Evolutionary conservation across 2,888 invertebrate genomes (phyloP).

Genomic region (Hymenopus coronatus): DNA sequence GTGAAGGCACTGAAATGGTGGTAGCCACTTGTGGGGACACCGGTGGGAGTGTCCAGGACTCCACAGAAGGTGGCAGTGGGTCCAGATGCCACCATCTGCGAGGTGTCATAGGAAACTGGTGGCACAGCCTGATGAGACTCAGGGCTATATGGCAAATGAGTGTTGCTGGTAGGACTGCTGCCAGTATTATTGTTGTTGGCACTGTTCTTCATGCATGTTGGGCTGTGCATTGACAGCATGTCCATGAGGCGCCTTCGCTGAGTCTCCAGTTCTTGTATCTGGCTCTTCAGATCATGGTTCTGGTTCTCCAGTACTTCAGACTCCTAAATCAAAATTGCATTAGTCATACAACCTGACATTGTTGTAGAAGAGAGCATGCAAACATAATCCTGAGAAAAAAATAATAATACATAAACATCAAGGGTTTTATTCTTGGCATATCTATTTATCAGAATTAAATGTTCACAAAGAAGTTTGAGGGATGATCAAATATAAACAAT

Average conservation of each 20-base stretch:
- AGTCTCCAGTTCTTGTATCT: constrained; percentile 77
- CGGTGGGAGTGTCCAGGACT: neutral
- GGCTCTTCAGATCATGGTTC: constrained; percentile 78
- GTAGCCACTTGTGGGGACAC: neutral
- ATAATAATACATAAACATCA: too few relatives aligned
- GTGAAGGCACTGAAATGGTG: constrained; percentile 11
- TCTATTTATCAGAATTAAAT: too few relatives aligned
- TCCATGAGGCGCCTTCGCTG: constrained; percentile 75
- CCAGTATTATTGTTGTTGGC: constrained; percentile 33
- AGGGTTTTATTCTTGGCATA: too few relatives aligned
- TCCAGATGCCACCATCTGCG: neutral
- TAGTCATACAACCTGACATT: neutral
- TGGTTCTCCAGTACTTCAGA: constrained; percentile 82
- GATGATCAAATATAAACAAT: too few relatives aligned
- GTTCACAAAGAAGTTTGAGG: too few relatives aligned
- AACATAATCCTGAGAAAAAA: neutral
- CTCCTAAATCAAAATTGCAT: constrained; percentile 50
- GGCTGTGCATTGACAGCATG: constrained; percentile 72
- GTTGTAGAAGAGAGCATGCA: neutral
- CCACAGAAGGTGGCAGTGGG: constrained; percentile 3
- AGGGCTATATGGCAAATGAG: neutral
- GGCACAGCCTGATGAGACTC: neutral
- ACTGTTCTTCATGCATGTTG: constrained; percentile 62
- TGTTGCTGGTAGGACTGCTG: neutral
- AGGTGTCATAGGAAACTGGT: neutral